These are phyloP conservation scores for Ellobius talpinus DNA, from an alignment of 2,113 vertebrate species.

Conservation along the genomic window DNA sequence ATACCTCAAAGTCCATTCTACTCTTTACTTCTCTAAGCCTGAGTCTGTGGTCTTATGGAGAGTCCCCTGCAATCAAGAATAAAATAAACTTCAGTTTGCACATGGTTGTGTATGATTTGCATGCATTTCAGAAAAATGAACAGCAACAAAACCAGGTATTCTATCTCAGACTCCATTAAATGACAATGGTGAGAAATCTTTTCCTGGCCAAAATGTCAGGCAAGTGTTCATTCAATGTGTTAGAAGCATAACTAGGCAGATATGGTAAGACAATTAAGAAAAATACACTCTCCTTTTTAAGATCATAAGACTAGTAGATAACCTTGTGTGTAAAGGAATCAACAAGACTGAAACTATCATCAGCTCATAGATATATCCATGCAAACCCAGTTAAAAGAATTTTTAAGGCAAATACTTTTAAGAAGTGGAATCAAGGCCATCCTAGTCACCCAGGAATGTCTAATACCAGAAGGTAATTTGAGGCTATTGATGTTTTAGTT, in stretches of 20 bases:
- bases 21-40: neutral
- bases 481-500: neutral
- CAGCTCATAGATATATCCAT: neutral
- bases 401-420: neutral
- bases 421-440: neutral
- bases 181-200: too few species aligned
- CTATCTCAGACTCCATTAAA: neutral
- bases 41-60: too few species aligned
- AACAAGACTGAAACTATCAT: neutral
- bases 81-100: neutral
- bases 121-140: neutral
- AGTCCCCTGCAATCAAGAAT: neutral
- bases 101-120: neutral
- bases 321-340: neutral
- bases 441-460: neutral
- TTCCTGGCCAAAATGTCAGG: neutral
- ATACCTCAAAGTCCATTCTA: neutral
- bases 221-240: neutral
- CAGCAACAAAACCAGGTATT: neutral
- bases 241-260: neutral
- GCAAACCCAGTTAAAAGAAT: neutral
- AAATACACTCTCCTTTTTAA: neutral
- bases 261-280: neutral
- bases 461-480: too few species aligned
- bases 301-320: neutral